Base-by-base conservation (phyloP, 2,888 invertebrate species). In the Caenorhabditis sp. region DNA sequence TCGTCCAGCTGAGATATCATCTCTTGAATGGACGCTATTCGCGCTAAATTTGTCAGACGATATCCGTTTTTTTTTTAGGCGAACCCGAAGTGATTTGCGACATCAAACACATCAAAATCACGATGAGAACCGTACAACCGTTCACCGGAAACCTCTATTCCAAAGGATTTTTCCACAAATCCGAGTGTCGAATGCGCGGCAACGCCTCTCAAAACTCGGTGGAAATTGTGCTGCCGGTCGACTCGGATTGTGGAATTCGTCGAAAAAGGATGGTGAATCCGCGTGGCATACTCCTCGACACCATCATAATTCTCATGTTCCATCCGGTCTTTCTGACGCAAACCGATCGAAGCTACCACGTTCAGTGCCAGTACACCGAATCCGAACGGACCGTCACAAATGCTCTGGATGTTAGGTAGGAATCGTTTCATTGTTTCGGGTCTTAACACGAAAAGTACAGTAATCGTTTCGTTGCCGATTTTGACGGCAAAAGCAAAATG, bases 291-390 rank as follows among this genome's bases (percentile, higher is more conserved):
- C 59, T 81, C 2, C 75, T 87, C n/a, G 87, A 87, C 41, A 80
- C 83, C 26, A 84, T 84, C 2, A 78, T 87, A 6, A 79, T 87
- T 41, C 39, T 87, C 9, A 87, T 87, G 87, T 85, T 87, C 35
- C 87, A 87, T 62, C 80, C 77, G 24, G 73, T 83, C 7, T 86
- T 87, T 58, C 72, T 87, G n/a, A 87, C 87, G 1, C 68, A 75
- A 39, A 71, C 56, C 6, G 82, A 82, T 48, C 46, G 80, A 9
- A 83, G 86, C 20, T 87, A 81, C 53, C 84, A 85, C 52, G 79
- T 87, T 17, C 83, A 85, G 45, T 87, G 87, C 50, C 61, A 81
- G 41, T 87, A 87, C 45, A 55, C 79, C 7, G 86, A 87, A 53
- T 71, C 80, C 2, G 81, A 83, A 27, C 75, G 80, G 37, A 62